Evolutionary conservation across 2,797 vertebrate species (phyloP).

Genomic region (Moxostoma hubbsi): DNA sequence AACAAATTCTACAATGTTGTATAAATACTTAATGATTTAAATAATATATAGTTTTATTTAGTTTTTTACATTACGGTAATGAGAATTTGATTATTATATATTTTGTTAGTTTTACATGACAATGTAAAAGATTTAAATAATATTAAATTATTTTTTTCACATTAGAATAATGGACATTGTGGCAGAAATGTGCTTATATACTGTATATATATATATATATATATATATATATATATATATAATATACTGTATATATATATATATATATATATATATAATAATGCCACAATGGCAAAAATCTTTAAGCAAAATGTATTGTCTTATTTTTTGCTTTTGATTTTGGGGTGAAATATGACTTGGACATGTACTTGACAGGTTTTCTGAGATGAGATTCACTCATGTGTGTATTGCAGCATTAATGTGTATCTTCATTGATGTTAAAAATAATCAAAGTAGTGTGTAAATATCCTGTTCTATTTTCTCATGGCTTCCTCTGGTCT

Average conservation of each 20-base stretch:
- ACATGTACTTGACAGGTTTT: conserved; percentile 35
- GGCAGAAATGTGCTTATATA: background rate
- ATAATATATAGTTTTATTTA: too few species aligned
- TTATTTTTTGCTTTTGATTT: background rate
- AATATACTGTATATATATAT: too few species aligned
- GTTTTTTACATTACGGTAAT: too few species aligned
- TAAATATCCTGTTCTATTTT: conserved; percentile 63
- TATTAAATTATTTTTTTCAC: background rate
- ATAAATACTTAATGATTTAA: too few species aligned
- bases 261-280: background rate
- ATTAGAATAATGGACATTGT: background rate
- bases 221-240: too few species aligned
- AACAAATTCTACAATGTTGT: too few species aligned
- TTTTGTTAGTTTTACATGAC: too few species aligned
- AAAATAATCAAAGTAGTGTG: conserved; percentile 58
- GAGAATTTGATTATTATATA: too few species aligned
- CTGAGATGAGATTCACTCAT: conserved; percentile 11
- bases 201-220: too few species aligned
- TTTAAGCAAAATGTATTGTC: background rate
- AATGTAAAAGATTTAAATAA: too few species aligned
- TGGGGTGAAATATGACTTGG: background rate
- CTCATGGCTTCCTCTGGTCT: conserved; percentile 77
- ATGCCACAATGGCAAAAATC: background rate
- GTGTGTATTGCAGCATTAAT: conserved; percentile 36
- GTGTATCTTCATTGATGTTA: conserved; percentile 63